Evolutionary conservation across 2,797 vertebrate genomes (phyloP).

Genomic region (Euphonia xanthogaster): DNA sequence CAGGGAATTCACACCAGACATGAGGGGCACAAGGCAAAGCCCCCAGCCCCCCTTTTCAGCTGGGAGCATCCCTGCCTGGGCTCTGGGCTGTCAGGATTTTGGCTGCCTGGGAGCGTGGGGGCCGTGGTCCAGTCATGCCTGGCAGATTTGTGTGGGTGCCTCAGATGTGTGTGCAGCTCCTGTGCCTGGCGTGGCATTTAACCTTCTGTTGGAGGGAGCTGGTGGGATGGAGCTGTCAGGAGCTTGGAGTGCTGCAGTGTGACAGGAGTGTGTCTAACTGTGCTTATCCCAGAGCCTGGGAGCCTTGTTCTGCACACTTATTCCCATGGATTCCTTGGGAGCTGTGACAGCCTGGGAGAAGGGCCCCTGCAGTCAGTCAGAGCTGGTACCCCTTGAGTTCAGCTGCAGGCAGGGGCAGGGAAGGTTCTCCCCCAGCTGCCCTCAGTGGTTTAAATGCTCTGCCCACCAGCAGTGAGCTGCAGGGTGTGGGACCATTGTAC

Average conservation of each 20-base stretch:
- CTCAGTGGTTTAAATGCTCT: neutral
- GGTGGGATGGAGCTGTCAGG: slow-evolving; percentile 33
- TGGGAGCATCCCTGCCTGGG: neutral
- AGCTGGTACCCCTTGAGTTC: neutral
- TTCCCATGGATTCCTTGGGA: neutral
- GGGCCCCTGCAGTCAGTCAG: neutral
- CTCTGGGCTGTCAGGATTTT: neutral
- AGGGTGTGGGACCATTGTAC: rapidly evolving
- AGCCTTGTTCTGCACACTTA: neutral
- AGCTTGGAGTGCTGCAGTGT: neutral
- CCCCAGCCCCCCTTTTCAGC: neutral
- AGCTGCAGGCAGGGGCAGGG: neutral
- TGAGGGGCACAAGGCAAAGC: neutral
- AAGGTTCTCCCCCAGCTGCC: neutral
- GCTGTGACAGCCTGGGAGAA: neutral
- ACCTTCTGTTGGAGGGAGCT: neutral
- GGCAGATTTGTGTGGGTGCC: slow-evolving; percentile 30
- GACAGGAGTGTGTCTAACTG: neutral
- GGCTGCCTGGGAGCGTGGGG: neutral
- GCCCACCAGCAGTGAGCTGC: neutral
- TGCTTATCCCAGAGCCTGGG: neutral
- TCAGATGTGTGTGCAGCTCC: neutral
- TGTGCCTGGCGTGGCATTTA: slow-evolving; percentile 21
- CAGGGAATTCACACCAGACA: neutral
- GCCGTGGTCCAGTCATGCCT: neutral